Evolutionary conservation across 2,888 invertebrate genomes (phyloP), one percentile per base, ranked within the genome.

Genomic region (Germaria angustata): DNA sequence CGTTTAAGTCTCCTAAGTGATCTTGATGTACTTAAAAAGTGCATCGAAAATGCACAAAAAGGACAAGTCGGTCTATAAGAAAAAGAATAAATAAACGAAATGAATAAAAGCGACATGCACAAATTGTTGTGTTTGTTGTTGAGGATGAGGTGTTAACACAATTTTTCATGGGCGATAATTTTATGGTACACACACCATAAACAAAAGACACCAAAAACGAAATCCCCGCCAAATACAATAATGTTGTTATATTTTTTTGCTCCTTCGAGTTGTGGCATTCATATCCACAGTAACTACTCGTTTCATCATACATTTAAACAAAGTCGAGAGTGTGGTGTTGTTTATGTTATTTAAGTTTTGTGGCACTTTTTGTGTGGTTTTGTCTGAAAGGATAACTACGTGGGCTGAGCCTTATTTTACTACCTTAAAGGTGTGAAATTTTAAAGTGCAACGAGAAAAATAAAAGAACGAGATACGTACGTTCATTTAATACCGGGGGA

Each of bases 101-200:
- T 55, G 36, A 73, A 65, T 76, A 71, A 36, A 61, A 66, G 44
- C 59, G 73, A 75, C 75, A 81, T 73, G 44, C 41, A 80, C 79
- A 82, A 82, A 65, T 80, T 81, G 65, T 76, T 68, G 69, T 75
- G 72, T 82, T 81, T 81, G 78, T 81, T 82, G 55, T 78, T 72
- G 81, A 81, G 80, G 81, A 84, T 82, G 84, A 86, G 86, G 86
- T 86, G 86, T 86, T 86, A 86, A 86, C 86, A 86, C 85, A 85
- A 86, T 85, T 86, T 86, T 86, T 86, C 85, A 85, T 86, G 85
- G 85, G 84, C 84, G 86, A 86, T 86, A 86, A 86, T 86, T 86
- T 86, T 85, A 86, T 86, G 86, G 85, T 86, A 84, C 84, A 84
- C 84, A 84, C 34, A 68, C 72, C 53, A 75, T 80, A 73, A 77